phyloP scores from a whole-genome alignment of 2,797 vertebrate genomes.

The Pygocentrus nattereri region DNA sequence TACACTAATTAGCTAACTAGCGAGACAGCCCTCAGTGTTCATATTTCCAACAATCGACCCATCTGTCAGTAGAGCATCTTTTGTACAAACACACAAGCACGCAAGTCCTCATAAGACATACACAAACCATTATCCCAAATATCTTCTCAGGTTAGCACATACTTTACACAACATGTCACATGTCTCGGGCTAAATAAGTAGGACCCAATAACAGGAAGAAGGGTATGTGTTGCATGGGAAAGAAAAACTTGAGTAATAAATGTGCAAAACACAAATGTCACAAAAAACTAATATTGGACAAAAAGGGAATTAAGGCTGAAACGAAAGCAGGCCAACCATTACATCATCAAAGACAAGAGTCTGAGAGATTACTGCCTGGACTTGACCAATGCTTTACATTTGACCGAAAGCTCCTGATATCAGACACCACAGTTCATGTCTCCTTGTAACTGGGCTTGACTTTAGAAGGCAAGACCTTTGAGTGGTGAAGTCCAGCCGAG shows the following conservation, averaged over 20 bases:
- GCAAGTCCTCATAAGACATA: not conserved
- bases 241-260: conserved; percentile 2
- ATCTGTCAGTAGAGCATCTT: not conserved
- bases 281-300: not conserved
- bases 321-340: not conserved
- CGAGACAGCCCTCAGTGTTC: not conserved
- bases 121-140: not conserved
- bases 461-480: conserved; percentile 13
- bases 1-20: not conserved
- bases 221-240: not conserved
- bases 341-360: not conserved
- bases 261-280: not conserved
- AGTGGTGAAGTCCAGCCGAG: not conserved
- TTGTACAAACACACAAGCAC: not conserved
- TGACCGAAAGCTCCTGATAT: not conserved
- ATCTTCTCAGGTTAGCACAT: not conserved
- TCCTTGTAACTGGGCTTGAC: conserved; percentile 15
- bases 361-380: not conserved
- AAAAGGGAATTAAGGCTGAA: not conserved
- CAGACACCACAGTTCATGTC: conserved; percentile 6
- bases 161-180: not conserved
- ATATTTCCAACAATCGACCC: not conserved
- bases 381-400: not conserved
- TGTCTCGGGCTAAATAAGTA: not conserved
- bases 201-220: conserved; percentile 24